These are phyloP conservation scores for Carduelis carduelis DNA, from an alignment of 2,797 vertebrate species.

Conservation along the genomic window DNA sequence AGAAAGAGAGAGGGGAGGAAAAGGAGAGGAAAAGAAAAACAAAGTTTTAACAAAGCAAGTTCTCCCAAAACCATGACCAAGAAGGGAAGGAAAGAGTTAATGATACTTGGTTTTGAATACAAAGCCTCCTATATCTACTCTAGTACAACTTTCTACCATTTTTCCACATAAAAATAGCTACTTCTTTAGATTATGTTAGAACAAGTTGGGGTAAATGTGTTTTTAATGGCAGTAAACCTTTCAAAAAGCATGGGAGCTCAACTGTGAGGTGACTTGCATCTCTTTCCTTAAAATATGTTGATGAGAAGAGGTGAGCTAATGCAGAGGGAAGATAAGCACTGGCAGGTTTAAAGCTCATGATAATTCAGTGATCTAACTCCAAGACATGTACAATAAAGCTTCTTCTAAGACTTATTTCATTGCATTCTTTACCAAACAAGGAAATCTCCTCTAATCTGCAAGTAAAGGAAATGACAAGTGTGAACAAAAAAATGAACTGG, in stretches of 20 bases:
- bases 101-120: no score
- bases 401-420: constrained; percentile 41
- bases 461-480: constrained; percentile 41
- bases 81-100: background rate
- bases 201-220: no score
- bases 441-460: constrained; percentile 54
- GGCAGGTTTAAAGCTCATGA: background rate
- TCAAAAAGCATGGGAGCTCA: background rate
- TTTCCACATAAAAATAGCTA: no score
- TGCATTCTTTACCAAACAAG: constrained; percentile 48
- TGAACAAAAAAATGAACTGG: constrained; percentile 36
- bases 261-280: background rate
- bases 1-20: no score
- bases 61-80: background rate
- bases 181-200: no score
- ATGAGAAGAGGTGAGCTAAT: background rate
- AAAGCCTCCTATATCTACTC: no score
- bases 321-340: background rate
- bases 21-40: no score
- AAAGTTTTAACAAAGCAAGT: background rate
- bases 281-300: background rate
- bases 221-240: no score
- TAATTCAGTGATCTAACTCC: background rate
- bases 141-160: no score
- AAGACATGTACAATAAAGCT: constrained; percentile 41